A percentile compares a stretch with the other conserved stretches of the same genome.
Conservation (phyloP, 1,140 invertebrate species). For the Belonocnema kinseyi region DNA sequence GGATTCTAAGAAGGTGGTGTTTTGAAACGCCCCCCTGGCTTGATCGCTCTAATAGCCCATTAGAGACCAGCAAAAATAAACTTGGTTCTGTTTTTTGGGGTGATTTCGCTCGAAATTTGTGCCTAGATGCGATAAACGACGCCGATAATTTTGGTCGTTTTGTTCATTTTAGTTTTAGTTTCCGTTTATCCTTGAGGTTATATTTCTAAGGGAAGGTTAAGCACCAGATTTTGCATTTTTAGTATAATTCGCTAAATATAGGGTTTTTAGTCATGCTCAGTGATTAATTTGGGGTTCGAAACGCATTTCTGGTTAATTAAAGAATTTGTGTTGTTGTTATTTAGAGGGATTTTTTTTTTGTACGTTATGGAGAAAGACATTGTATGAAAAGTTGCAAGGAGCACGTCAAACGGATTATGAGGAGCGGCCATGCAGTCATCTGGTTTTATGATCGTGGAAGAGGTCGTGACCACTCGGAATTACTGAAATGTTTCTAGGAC, state of each 20-base stretch:
- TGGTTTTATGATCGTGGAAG: conserved; percentile 28
- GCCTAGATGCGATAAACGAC: too few species aligned
- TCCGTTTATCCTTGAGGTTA: too few species aligned
- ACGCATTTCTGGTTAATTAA: too few species aligned
- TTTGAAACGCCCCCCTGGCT: conserved; percentile 15
- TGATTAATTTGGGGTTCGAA: too few species aligned
- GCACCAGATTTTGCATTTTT: too few species aligned
- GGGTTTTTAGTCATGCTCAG: too few species aligned
- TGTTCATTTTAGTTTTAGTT: too few species aligned
- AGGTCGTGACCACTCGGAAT: conserved; percentile 27
- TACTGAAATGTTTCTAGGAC: conserved; percentile 30
- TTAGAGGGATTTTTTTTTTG: not conserved
- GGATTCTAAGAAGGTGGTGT: conserved; percentile 8
- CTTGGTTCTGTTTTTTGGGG: not conserved
- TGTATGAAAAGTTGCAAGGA: conserved; percentile 2
- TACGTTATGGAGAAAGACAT: not conserved
- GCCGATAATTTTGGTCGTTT: too few species aligned
- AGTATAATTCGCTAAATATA: too few species aligned
- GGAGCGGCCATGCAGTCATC: conserved; percentile 23
- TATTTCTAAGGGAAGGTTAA: too few species aligned
- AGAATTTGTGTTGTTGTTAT: too few species aligned
- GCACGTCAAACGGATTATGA: conserved; percentile 17
- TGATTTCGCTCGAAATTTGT: not conserved
- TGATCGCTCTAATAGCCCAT: conserved; percentile 4
- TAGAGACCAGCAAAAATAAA: not conserved